Base-by-base conservation (phyloP, 2,113 vertebrate genomes). In the Tautogolabrus adspersus region DNA sequence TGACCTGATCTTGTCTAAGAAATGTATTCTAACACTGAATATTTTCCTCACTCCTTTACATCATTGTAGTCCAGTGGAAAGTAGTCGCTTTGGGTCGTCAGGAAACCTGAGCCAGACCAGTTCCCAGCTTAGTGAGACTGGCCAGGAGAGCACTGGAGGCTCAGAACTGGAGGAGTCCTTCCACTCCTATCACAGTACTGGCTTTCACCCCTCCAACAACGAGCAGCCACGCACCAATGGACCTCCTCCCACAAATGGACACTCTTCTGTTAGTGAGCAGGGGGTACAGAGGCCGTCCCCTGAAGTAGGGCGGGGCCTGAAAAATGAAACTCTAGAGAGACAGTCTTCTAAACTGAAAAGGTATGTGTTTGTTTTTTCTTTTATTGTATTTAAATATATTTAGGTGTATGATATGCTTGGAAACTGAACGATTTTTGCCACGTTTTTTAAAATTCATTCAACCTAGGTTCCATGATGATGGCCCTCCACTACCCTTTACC, bases 91-190 rank as follows among this genome's bases (percentile, higher is more conserved):
- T 37, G 95, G 96, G 61, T 99, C 98, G 55, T 99, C 98, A 52
- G 97, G 97, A 85, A 97, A 98, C 79, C 93, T 99, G 86, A 99
- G 98, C 92, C 97, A 97, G 91, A 95, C 93, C 67, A 98, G 97
- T 89, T 98, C 97, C 83, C 97, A 97, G 73, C 93, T 96, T 37
- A 98, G 97, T 72, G 98, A 98, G 86, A 92, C 91, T 69, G 97
- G 98, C 49, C 96, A 95, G 1, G 97, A 96, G 80, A 96, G 95
- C 63, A 91, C 91, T 51, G 94, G 93, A 26, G 93, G 89, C 10
- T 94, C 93, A 7, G 96, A 96, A 55, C 92, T 96, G 6, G 97
- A 97, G 42, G 97, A 95, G 82, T 94, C 94, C 0, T 92, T 93
- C 90, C 95, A 96, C 79, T 95, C 95, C 13, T 96, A 91, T 78